phyloP scores from a whole-genome alignment of 2,113 vertebrate genomes.

The Brachyhypopomus gauderio region DNA sequence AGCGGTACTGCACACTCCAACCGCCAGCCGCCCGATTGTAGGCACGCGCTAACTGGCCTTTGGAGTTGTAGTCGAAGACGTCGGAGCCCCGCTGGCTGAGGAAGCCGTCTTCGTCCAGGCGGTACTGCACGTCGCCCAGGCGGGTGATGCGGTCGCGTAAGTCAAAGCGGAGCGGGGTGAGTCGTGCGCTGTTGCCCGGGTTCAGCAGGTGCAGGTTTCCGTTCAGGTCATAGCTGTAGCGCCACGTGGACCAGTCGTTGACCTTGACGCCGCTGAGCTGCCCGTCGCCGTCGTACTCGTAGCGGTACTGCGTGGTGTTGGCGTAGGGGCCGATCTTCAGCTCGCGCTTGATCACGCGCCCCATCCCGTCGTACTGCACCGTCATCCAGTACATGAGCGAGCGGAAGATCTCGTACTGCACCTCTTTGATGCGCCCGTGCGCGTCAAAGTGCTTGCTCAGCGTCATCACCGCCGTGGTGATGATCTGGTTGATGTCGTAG shows the following conservation, averaged over 20 bases:
- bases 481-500: slow-evolving; percentile 98
- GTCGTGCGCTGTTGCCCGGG: slow-evolving; percentile 89
- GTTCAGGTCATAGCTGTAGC: slow-evolving; percentile 97
- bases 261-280: slow-evolving; percentile 95
- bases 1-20: slow-evolving; percentile 96
- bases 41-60: slow-evolving; percentile 89
- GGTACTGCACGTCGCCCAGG: slow-evolving; percentile 93
- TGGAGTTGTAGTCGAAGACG: slow-evolving; percentile 97
- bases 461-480: slow-evolving; percentile 98
- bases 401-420: slow-evolving; percentile 97
- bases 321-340: slow-evolving; percentile 97
- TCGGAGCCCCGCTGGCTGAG: slow-evolving; percentile 91
- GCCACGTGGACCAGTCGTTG: slow-evolving; percentile 97
- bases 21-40: slow-evolving; percentile 88
- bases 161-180: slow-evolving; percentile 94
- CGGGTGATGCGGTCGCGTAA: slow-evolving; percentile 94
- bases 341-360: slow-evolving; percentile 93
- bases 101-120: slow-evolving; percentile 92
- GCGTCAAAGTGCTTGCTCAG: slow-evolving; percentile 98
- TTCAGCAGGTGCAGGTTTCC: slow-evolving; percentile 96
- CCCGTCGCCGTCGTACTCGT: slow-evolving; percentile 95
- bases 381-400: slow-evolving; percentile 99
- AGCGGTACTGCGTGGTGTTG: slow-evolving; percentile 97
- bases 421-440: slow-evolving; percentile 96
- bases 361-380: slow-evolving; percentile 97